Evolutionary conservation across 2,797 vertebrate species (phyloP), one percentile per base, ranked within the genome.

Genomic region (Pipistrellus pygmaeus): DNA sequence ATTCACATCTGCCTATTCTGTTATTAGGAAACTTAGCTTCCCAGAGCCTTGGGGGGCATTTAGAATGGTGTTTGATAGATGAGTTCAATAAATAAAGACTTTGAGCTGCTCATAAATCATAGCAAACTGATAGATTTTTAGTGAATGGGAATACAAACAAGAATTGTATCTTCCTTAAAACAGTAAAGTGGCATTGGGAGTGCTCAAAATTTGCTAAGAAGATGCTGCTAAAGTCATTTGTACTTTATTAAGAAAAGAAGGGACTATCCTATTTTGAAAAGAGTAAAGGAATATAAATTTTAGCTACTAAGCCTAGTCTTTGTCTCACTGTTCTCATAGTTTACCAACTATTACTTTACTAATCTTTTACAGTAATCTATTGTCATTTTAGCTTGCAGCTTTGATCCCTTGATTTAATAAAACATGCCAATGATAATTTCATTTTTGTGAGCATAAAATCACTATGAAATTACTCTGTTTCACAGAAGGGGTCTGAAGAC

Each of bases 51-150:
- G 62, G 76, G 46, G 6, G 18, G 41, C 4, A 66, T 83, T 94
- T 66, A 94, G 85, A 93, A 90, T 68, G 64, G 72, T 30, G n/a
- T 89, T 90, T 97, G 96, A 97, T 87, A 87, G 83, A 96, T 96
- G 90, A 97, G 75, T 95, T 95, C 94, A 96, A 95, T 96, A 97
- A 93, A 69, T 62, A 97, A 97, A 96, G 46, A 72, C 41, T 91
- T 66, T 84, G 95, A 85, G 73, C 14, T 83, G 46, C 44, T 96
- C 94, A 66, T 89, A 83, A 57, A 82, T 85, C 84, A 94, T 91
- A 97, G 68, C 15, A 94, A 92, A 96, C 6, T 2, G 38, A 92
- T 38, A 85, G 3, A 30, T 66, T 93, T 95, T 90, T 94, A 90
- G 35, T 76, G 77, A 96, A 92, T 80, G 68, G 71, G 41, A 85